Percentiles rank a stretch among this genome's conserved stretches.
Conservation (phyloP, 2,888 invertebrate species). For the Congeria kusceri region DNA sequence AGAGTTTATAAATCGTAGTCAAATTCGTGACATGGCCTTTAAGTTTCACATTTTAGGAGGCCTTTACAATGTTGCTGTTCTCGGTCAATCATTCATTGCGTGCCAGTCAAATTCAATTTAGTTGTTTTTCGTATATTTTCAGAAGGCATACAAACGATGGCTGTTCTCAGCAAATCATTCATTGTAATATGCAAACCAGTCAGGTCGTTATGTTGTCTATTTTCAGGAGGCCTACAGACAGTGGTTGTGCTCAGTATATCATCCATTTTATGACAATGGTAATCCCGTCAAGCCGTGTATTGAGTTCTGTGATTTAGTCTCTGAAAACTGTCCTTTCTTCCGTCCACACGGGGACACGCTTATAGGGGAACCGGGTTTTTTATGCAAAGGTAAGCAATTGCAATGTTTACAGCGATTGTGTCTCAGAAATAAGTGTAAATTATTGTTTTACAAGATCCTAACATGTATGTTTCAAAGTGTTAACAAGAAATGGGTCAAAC, state of each 20-base stretch:
- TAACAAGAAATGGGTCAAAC: too few relatives aligned
- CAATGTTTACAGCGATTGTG: neutral
- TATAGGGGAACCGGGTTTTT: constrained; percentile 63
- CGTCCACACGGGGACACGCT: constrained; percentile 57
- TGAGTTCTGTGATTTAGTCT: constrained; percentile 61
- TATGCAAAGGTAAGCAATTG: constrained; percentile 59
- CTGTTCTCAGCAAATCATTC: constrained; percentile 57
- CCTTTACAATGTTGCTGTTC: too few relatives aligned
- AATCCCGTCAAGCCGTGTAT: constrained; percentile 56
- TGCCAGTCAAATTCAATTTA: too few relatives aligned
- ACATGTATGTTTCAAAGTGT: too few relatives aligned
- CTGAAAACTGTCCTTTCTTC: constrained; percentile 61
- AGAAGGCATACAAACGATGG: constrained; percentile 51
- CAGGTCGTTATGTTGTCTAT: constrained; percentile 48
- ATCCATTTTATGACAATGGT: constrained; percentile 45
- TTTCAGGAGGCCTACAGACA: constrained; percentile 57
- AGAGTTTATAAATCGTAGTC: too few relatives aligned
- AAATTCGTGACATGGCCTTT: too few relatives aligned
- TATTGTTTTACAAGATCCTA: too few relatives aligned
- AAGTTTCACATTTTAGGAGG: too few relatives aligned
- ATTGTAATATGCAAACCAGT: constrained; percentile 40
- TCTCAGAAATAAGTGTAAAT: too few relatives aligned
- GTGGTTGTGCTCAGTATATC: constrained; percentile 62
- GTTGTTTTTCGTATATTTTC: too few relatives aligned
- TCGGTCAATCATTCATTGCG: too few relatives aligned